These are phyloP conservation scores for Chironomus tentans DNA, from an alignment of 2,888 invertebrate genomes.

Conservation along the genomic window DNA sequence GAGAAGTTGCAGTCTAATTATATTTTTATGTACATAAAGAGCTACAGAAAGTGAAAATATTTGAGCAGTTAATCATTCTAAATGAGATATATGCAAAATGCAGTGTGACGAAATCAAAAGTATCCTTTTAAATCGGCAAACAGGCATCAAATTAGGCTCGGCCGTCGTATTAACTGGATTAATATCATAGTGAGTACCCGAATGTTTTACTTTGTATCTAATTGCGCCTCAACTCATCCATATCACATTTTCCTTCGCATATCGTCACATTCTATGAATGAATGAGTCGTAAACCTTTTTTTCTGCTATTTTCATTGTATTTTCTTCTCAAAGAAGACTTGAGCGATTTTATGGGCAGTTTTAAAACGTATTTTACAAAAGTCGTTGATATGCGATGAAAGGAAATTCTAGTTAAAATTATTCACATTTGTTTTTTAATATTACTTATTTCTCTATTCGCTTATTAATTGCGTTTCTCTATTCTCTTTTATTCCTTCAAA, in stretches of 20 bases:
- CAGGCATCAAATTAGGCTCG: conserved; percentile 19
- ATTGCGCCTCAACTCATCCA: conserved; percentile 17
- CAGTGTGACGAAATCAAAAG: conserved; percentile 24
- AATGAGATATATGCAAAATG: conserved; percentile 16
- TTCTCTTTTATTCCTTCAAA: not conserved
- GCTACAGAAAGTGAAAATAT: not conserved
- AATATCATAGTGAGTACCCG: conserved; percentile 11
- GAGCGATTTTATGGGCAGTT: not conserved
- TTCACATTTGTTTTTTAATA: too few relatives aligned
- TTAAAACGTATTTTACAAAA: not conserved
- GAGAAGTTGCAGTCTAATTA: not conserved
- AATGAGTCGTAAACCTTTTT: not conserved
- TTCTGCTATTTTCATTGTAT: not conserved
- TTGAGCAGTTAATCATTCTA: not conserved
- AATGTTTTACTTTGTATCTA: not conserved
- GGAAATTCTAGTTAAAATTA: not conserved
- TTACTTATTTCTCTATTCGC: too few relatives aligned
- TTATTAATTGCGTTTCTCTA: too few relatives aligned
- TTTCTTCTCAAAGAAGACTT: not conserved
- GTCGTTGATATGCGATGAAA: not conserved
- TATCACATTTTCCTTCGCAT: not conserved
- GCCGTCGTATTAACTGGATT: conserved; percentile 11
- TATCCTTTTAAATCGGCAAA: conserved; percentile 19
- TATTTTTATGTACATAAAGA: not conserved
- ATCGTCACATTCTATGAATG: not conserved